A percentile compares a stretch with the other conserved stretches of the same genome.
Evolutionary conservation across 2,797 vertebrate species (phyloP).

Genomic region (Podarcis siculus): DNA sequence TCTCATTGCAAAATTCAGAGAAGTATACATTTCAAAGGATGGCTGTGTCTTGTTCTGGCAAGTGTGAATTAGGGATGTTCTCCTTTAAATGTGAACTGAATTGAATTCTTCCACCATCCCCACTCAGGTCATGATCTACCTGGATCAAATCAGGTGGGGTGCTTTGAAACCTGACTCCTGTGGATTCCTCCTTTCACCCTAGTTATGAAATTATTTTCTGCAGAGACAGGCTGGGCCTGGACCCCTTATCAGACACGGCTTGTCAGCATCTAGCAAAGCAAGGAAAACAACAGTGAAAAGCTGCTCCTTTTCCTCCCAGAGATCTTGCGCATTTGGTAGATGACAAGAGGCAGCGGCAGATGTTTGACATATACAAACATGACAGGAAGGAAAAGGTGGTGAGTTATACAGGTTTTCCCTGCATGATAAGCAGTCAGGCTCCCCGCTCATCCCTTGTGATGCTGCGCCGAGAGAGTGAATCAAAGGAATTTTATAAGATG

Average conservation of each 20-base stretch:
- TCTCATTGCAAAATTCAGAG: no score
- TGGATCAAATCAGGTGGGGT: no score
- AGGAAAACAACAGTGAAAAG: neutral
- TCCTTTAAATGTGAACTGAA: no score
- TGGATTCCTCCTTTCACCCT: no score
- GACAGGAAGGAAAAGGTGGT: neutral
- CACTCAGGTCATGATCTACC: no score
- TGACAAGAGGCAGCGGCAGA: neutral
- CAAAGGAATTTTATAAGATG: neutral
- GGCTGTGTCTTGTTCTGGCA: no score
- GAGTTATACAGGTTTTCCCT: neutral
- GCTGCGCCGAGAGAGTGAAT: neutral
- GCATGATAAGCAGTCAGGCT: neutral
- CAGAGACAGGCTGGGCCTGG: neutral
- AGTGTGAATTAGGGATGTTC: no score
- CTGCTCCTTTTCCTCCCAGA: neutral
- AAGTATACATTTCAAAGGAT: no score
- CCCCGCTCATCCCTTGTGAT: no score
- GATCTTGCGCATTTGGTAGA: neutral
- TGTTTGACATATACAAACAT: neutral
- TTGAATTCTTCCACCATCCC: no score
- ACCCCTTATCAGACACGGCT: neutral
- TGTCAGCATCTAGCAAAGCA: neutral
- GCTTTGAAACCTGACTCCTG: no score
- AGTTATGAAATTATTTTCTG: neutral